Evolutionary conservation across 2,113 vertebrate species (phyloP).

Genomic region (Cyprinodon brontotheroides): DNA sequence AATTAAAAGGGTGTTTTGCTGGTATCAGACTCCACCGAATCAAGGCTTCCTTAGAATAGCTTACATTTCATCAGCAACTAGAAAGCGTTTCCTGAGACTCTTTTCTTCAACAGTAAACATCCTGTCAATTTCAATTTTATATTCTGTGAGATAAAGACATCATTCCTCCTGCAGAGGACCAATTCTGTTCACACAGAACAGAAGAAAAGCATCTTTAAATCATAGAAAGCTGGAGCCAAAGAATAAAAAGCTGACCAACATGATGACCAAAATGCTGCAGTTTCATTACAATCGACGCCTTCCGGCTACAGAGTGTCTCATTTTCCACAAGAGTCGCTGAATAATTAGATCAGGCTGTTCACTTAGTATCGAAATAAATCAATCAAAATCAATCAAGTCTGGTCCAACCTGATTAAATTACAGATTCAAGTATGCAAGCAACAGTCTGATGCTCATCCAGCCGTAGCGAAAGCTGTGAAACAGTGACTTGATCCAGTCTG

Average conservation of each 20-base stretch:
- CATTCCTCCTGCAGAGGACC: neutral
- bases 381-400: constrained; percentile 7
- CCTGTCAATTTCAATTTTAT: neutral
- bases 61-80: neutral
- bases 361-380: constrained; percentile 30
- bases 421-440: constrained; percentile 8
- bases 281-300: constrained; percentile 28
- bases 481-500: no score
- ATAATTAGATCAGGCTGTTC: constrained; percentile 25
- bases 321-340: neutral
- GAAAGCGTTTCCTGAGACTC: neutral
- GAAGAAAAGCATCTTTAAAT: neutral
- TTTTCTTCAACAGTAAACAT: neutral
- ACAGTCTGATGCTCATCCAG: no score
- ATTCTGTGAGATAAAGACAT: no score
- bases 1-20: neutral
- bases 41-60: neutral
- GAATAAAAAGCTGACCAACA: constrained; percentile 5
- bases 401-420: constrained; percentile 23
- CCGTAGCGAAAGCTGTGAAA: no score
- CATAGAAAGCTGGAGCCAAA: constrained; percentile 4
- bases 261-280: constrained; percentile 1
- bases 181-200: neutral
- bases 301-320: constrained; percentile 12
- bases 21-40: neutral